Conservation (phyloP, 1,140 invertebrate species). For the Venturia canescens region DNA sequence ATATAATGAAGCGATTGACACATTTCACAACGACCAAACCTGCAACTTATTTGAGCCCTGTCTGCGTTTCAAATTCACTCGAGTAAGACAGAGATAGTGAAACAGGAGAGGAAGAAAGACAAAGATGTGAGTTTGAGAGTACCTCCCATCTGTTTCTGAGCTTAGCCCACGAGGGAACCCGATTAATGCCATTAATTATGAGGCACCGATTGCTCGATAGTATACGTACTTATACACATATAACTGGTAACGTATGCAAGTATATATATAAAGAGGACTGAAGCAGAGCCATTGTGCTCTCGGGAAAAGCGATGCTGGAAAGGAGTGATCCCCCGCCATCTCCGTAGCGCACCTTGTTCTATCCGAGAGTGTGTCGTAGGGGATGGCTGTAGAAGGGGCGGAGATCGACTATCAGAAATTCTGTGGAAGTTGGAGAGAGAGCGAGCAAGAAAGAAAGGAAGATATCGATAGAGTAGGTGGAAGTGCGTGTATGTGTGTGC, state of each 20-base stretch:
- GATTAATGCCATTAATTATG: conserved; percentile 46
- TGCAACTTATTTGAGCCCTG: too few species aligned
- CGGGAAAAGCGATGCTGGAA: conserved; percentile 33
- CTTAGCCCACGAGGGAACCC: conserved; percentile 30
- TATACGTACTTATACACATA: background rate
- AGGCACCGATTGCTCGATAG: conserved; percentile 40
- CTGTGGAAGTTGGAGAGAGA: background rate
- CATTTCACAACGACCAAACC: too few species aligned
- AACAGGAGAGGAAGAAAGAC: background rate
- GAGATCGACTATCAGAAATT: conserved; percentile 23
- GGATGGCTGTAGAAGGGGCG: background rate
- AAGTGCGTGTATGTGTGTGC: too few species aligned
- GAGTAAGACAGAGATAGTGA: background rate
- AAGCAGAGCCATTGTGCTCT: conserved; percentile 36
- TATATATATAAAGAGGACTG: background rate
- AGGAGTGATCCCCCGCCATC: background rate
- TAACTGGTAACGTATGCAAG: background rate
- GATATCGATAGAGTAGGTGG: background rate
- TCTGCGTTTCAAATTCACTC: background rate
- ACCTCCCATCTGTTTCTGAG: conserved; percentile 11
- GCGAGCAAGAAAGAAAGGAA: background rate
- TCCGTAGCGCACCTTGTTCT: background rate
- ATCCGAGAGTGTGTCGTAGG: conserved; percentile 10
- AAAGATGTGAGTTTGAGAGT: background rate
- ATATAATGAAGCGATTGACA: too few species aligned